phyloP scores from a whole-genome alignment of 2,888 invertebrate species.

The Microctonus hyperodae region DNA sequence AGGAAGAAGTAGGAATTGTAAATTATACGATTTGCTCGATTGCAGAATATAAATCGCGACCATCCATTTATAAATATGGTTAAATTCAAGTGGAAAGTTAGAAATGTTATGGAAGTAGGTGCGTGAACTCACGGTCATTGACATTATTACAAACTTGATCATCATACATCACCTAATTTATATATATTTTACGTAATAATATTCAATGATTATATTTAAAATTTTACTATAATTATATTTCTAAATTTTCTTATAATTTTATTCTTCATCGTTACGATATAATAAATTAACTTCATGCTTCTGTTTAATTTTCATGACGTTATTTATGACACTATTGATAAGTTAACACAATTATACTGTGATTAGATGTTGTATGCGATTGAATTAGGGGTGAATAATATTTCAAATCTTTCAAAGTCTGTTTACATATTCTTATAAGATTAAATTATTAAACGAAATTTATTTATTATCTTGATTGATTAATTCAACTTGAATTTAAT shows the following conservation, averaged over 20 bases:
- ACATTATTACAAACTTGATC: not conserved
- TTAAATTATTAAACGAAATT: not conserved
- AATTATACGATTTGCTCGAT: slow-evolving; percentile 3
- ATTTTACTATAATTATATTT: too few relatives aligned
- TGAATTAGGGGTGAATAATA: not conserved
- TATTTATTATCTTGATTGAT: not conserved
- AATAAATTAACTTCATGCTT: too few relatives aligned
- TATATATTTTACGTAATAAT: not conserved
- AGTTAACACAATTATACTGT: not conserved
- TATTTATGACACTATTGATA: not conserved
- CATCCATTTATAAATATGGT: not conserved
- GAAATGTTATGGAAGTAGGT: slow-evolving; percentile 11
- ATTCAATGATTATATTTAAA: too few relatives aligned
- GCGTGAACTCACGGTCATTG: not conserved
- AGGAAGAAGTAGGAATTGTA: not conserved
- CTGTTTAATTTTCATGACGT: too few relatives aligned
- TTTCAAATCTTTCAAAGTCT: not conserved
- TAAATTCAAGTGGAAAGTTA: slow-evolving; percentile 14
- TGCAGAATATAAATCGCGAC: slow-evolving; percentile 7
- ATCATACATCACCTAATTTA: not conserved
- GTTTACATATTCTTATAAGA: not conserved
- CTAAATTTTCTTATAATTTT: too few relatives aligned
- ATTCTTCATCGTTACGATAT: too few relatives aligned
- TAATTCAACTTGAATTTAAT: not conserved
- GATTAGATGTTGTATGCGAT: slow-evolving; percentile 6